A percentile compares a stretch with the other conserved stretches of the same genome.
These are phyloP conservation scores for Ichneumoninae sp. DNA, from an alignment of 2,888 invertebrate genomes.

Conservation along the genomic window DNA sequence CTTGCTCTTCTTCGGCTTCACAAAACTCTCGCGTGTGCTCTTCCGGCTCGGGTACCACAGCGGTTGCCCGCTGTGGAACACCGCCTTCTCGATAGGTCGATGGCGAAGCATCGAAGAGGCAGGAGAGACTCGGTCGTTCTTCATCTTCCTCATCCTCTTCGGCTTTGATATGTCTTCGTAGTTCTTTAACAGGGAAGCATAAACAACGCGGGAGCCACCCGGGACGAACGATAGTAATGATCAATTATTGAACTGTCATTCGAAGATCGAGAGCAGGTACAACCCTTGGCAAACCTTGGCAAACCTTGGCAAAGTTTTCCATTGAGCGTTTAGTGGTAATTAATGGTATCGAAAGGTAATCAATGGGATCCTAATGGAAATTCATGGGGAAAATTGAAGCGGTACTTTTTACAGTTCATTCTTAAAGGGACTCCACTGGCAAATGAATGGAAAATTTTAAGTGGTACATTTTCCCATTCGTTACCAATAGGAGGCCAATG, in stretches of 20 bases:
- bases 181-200: constrained; percentile 52
- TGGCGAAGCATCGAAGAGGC: constrained; percentile 19
- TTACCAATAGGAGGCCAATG: no score
- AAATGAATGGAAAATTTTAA: no score
- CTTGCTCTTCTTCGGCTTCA: constrained; percentile 53
- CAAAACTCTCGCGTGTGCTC: constrained; percentile 26
- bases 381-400: no score
- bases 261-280: constrained; percentile 72
- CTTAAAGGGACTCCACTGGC: no score
- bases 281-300: no score
- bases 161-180: background rate
- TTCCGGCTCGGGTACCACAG: constrained; percentile 26
- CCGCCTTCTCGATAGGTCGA: background rate
- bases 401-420: no score
- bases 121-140: constrained; percentile 35
- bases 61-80: constrained; percentile 28
- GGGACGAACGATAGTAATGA: constrained; percentile 79
- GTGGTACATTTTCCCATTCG: no score
- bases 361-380: no score
- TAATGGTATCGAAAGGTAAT: no score
- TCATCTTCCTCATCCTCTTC: constrained; percentile 32
- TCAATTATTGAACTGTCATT: constrained; percentile 84
- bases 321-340: no score
- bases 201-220: constrained; percentile 56
- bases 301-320: no score